These are phyloP conservation scores for Agrochola lychnidis DNA, from an alignment of 2,888 invertebrate genomes.

Conservation along the genomic window DNA sequence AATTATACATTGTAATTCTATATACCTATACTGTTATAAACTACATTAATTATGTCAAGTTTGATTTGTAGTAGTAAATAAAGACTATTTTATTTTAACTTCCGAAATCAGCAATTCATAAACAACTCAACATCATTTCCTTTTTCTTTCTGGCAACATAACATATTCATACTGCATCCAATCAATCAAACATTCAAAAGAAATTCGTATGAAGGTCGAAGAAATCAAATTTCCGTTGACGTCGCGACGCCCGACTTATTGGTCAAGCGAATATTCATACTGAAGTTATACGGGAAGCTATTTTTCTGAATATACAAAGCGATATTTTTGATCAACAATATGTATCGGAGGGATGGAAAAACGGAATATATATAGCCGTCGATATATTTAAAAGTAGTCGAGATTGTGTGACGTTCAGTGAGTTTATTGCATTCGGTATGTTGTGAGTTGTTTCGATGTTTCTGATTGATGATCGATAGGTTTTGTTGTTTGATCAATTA, in stretches of 20 bases:
- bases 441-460: slow-evolving; percentile 14
- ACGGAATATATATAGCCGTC: slow-evolving; percentile 33
- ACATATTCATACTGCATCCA: slow-evolving; percentile 46
- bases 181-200: slow-evolving; percentile 70
- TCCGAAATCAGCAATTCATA: not conserved
- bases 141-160: slow-evolving; percentile 9
- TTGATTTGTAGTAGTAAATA: too few species aligned
- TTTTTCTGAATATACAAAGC: slow-evolving; percentile 62
- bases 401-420: slow-evolving; percentile 43
- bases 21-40: too few species aligned
- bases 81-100: too few species aligned
- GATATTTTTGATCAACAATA: slow-evolving; percentile 55
- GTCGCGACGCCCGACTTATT: slow-evolving; percentile 51
- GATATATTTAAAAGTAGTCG: slow-evolving; percentile 58
- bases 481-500: slow-evolving; percentile 4
- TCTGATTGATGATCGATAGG: not conserved
- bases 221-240: slow-evolving; percentile 74
- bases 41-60: too few species aligned
- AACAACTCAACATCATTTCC: slow-evolving; percentile 27
- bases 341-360: slow-evolving; percentile 48
- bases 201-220: slow-evolving; percentile 64
- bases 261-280: slow-evolving; percentile 67
- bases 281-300: slow-evolving; percentile 46
- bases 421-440: slow-evolving; percentile 54
- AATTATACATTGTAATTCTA: too few species aligned